phyloP scores from a whole-genome alignment of 2,888 invertebrate species.

The Anorthoa munda region DNA sequence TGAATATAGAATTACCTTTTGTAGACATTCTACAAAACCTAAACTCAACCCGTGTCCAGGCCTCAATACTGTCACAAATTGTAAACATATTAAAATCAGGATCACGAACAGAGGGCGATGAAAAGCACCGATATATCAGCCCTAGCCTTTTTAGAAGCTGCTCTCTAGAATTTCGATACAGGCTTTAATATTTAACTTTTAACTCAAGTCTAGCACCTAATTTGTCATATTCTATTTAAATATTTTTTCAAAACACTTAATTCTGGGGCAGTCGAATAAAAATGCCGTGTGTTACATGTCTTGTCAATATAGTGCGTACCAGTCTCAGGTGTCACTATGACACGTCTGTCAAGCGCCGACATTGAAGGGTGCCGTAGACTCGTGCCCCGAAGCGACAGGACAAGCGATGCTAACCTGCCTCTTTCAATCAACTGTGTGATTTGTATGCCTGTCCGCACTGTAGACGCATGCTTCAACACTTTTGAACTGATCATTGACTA shows the following conservation, averaged over 20 bases:
- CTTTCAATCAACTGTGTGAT: conserved; percentile 39
- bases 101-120: background rate
- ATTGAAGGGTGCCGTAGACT: conserved; percentile 35
- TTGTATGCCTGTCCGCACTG: conserved; percentile 18
- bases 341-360: conserved; percentile 23
- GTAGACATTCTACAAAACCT: background rate
- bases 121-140: background rate
- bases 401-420: conserved; percentile 46
- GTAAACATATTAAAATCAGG: background rate
- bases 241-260: too few species aligned
- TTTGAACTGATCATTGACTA: conserved; percentile 1
- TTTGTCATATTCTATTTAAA: too few species aligned
- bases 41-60: too few species aligned
- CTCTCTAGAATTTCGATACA: too few species aligned
- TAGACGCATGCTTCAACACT: conserved; percentile 26
- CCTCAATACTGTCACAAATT: background rate
- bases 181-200: background rate
- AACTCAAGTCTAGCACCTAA: too few species aligned
- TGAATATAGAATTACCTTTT: background rate
- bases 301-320: background rate
- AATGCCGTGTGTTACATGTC: background rate
- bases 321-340: conserved; percentile 19
- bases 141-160: background rate
- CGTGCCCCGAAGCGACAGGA: conserved; percentile 45
- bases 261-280: background rate